Evolutionary conservation across 2,797 vertebrate species (phyloP), one percentile per base, ranked within the genome.

Genomic region (Margarornis squamiger): DNA sequence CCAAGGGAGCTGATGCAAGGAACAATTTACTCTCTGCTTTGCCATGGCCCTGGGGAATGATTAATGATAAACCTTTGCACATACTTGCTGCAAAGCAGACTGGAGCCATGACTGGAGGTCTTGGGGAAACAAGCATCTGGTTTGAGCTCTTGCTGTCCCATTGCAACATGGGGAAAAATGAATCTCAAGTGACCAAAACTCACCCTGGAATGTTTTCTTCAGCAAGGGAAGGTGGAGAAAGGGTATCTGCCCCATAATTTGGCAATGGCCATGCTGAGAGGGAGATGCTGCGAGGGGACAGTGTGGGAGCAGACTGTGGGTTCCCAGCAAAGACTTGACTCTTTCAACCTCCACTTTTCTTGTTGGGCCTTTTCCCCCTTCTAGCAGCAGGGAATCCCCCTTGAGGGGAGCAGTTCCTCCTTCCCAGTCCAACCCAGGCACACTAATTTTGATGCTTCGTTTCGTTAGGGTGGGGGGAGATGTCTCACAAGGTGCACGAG

Each of bases 291-390:
- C 0, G 3, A 52, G 20, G 32, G 21, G 46, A 16, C 14, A 30
- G 34, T 8, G 52, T 0, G 1, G 71, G 67, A 94, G 26, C 38
- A 65, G 51, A 14, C 27, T 55, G 23, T 22, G 72, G 15, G 9
- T 59, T 80, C 76, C 62, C 52, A 67, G n/a, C 34, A 90, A 84
- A 97, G 96, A 96, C 93, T 96, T 97, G 94, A 79, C 97, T 98
- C 96, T 98, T 96, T 97, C 95, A 90, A 86, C 70, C 86, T 94
- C 96, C 63, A 57, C 32, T 84, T 95, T 70, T 67, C 30, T 85
- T 59, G 0, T 4, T 34, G 26, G 45, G 19, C 6, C 9, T 78
- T 70, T 82, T 39, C 6, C 4, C 8, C 74, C 57, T 94, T 76
- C 93, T 51, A 74, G 41, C 45, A 94, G 36, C 38, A 89, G 67